Conservation (phyloP, 2,888 invertebrate genomes). For the Macrostomum cliftonense region DNA sequence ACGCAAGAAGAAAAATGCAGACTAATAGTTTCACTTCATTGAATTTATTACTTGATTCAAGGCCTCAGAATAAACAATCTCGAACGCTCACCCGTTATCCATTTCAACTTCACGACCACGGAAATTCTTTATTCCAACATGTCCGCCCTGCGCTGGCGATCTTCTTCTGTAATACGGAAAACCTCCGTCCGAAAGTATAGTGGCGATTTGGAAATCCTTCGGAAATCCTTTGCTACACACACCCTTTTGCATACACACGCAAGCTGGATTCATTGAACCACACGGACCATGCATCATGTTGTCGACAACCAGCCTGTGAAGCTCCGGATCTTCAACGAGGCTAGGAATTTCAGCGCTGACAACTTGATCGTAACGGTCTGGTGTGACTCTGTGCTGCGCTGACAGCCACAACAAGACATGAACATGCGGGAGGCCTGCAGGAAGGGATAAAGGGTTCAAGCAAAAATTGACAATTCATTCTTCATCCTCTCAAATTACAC, state of each 20-base stretch:
- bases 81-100: too few relatives aligned
- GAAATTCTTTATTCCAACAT: too few relatives aligned
- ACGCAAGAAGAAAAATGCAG: too few relatives aligned
- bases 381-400: constrained; percentile 18
- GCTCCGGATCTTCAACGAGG: constrained; percentile 10
- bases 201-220: constrained; percentile 18
- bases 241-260: constrained; percentile 33
- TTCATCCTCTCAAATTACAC: too few relatives aligned
- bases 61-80: too few relatives aligned
- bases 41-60: too few relatives aligned
- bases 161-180: constrained; percentile 27
- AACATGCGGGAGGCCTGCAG: constrained; percentile 21
- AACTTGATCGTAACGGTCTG: constrained; percentile 12
- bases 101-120: too few relatives aligned
- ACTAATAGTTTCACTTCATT: too few relatives aligned
- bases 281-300: constrained; percentile 19
- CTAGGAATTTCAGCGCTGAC: constrained; percentile 16
- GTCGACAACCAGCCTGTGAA: constrained; percentile 13
- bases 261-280: constrained; percentile 14
- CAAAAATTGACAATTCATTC: too few relatives aligned
- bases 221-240: constrained; percentile 33
- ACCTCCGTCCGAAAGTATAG: constrained; percentile 19
- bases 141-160: too few relatives aligned
- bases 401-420: constrained; percentile 17
- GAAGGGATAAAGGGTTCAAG: too few relatives aligned